A percentile compares a stretch with the other conserved stretches of the same genome.
Conservation (phyloP, 1,140 invertebrate genomes). For the Araneus ventricosus region DNA sequence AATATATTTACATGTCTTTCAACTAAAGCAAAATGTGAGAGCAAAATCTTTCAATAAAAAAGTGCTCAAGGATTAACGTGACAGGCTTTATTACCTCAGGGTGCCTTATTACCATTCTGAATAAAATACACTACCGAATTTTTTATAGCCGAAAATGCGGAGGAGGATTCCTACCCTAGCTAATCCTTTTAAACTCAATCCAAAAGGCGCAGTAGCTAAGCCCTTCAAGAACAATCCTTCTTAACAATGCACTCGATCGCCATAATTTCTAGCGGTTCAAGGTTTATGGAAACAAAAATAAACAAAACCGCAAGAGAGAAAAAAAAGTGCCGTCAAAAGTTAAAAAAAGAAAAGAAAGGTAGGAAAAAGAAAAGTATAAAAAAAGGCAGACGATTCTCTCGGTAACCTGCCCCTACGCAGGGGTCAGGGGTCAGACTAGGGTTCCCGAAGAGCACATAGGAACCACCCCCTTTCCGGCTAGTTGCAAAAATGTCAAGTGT, state of each 20-base stretch:
- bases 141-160: background rate
- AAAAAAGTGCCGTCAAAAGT: constrained; percentile 9
- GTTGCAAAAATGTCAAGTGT: constrained; percentile 73
- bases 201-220: background rate
- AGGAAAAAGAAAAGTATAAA: background rate
- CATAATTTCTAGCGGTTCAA: constrained; percentile 26
- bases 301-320: background rate
- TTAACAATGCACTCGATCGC: constrained; percentile 8
- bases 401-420: constrained; percentile 72
- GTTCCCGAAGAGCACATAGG: constrained; percentile 65
- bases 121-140: background rate
- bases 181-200: background rate
- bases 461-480: constrained; percentile 68
- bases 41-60: too few species aligned
- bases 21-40: too few species aligned
- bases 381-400: constrained; percentile 50
- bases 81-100: too few species aligned
- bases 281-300: constrained; percentile 56
- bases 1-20: too few species aligned
- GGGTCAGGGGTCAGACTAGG: constrained; percentile 63
- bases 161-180: background rate
- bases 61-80: too few species aligned
- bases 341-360: constrained; percentile 29
- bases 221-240: constrained; percentile 24
- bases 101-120: too few species aligned